These are phyloP conservation scores for Torymus auratus DNA, from an alignment of 2,888 invertebrate species.

Conservation along the genomic window DNA sequence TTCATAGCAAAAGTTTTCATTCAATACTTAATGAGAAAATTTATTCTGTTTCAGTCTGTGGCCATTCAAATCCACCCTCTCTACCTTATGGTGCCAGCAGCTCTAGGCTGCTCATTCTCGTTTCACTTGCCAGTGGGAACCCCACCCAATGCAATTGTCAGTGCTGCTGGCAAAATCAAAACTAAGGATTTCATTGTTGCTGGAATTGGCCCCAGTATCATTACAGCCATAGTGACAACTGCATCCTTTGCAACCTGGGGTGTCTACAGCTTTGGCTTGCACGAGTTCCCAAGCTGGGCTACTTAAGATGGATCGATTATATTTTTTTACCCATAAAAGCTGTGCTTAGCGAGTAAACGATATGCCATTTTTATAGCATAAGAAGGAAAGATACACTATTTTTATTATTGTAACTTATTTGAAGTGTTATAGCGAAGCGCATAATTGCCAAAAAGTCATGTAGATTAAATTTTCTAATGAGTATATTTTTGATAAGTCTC, in stretches of 20 bases:
- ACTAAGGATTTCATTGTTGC: conserved; percentile 89
- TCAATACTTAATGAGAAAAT: no score
- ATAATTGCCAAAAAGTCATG: no score
- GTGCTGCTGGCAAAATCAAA: conserved; percentile 88
- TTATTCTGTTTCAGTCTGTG: conserved; percentile 79
- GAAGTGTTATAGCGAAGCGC: neutral
- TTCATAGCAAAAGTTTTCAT: no score
- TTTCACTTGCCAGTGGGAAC: conserved; percentile 96
- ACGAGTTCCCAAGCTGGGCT: conserved; percentile 83
- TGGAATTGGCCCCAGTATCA: conserved; percentile 87
- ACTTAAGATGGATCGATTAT: conserved; percentile 26
- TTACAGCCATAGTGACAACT: conserved; percentile 85
- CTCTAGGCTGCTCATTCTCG: conserved; percentile 93
- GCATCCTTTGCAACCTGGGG: conserved; percentile 87
- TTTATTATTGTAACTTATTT: conserved; percentile 26
- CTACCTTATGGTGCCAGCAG: conserved; percentile 92
- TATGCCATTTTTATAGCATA: conserved; percentile 29
- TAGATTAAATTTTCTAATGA: no score
- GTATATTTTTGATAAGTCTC: no score
- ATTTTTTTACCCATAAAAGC: conserved; percentile 1
- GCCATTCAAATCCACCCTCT: conserved; percentile 88
- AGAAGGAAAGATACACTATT: conserved; percentile 13
- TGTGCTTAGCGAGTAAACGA: conserved; percentile 17
- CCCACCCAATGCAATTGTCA: conserved; percentile 93
- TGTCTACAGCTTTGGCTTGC: conserved; percentile 81